Conservation (phyloP, 1,140 invertebrate genomes). For the Drosophila subobscura region DNA sequence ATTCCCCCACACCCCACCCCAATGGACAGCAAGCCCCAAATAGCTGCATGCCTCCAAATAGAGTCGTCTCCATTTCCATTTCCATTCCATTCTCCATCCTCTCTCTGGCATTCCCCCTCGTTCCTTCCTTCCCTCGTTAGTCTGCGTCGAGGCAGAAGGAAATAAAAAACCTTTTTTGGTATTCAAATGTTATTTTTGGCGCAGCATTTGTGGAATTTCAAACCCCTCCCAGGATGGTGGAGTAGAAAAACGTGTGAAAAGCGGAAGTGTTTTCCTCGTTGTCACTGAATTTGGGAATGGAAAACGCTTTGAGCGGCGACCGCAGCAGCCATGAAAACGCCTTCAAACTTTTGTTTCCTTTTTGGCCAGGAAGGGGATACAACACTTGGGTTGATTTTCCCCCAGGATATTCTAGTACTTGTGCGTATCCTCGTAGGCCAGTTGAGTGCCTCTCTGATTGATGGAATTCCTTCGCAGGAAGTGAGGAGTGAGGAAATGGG, state of each 20-base stretch:
- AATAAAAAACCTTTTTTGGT: constrained; percentile 68
- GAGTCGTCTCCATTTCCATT: constrained; percentile 47
- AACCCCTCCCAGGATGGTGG: neutral
- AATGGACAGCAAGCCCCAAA: constrained; percentile 17
- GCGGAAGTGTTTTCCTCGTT: constrained; percentile 67
- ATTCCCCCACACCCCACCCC: neutral
- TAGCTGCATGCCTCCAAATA: constrained; percentile 44
- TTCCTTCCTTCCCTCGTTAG: constrained; percentile 35
- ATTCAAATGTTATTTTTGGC: constrained; percentile 78
- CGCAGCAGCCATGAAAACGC: constrained; percentile 40
- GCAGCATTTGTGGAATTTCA: constrained; percentile 62
- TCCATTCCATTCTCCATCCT: neutral
- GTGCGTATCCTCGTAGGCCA: constrained; percentile 8
- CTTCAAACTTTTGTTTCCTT: constrained; percentile 52
- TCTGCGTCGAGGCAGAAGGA: constrained; percentile 38
- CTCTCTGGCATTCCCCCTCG: neutral
- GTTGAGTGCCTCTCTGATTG: constrained; percentile 45
- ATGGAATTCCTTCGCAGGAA: constrained; percentile 7
- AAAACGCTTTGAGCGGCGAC: constrained; percentile 40
- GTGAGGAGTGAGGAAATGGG: too few relatives aligned
- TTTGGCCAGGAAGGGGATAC: constrained; percentile 34
- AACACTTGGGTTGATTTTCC: constrained; percentile 47
- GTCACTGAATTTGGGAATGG: constrained; percentile 34
- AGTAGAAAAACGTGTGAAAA: constrained; percentile 62
- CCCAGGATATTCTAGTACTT: constrained; percentile 3